Base-by-base conservation (phyloP, 2,797 vertebrate species). In the Aulostomus chinensis region DNA sequence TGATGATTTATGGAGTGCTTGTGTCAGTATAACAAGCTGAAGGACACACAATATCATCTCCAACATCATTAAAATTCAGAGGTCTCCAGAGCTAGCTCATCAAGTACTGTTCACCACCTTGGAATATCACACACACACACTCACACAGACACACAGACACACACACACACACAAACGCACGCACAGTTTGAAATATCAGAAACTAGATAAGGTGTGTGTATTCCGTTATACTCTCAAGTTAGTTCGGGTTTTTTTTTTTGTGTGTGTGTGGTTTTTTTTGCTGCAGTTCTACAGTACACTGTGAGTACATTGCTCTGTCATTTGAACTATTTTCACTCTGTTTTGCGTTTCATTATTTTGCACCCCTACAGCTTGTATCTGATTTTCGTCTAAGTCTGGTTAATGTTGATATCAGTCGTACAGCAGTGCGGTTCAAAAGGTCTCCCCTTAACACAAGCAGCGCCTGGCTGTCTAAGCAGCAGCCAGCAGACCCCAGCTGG, bases 11-110 rank as follows among this genome's bases (percentile, higher is more conserved):
- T 99, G 96, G 96, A 97, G 95, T 95, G 94, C 93, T 93, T 86
- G 94, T 98, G 96, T 97, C 96, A 98, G 94, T 98, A 94, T 97
- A 98, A 98, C 97, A 97, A 98, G 96, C 96, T 99, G 97, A 99
- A 99, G 97, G 97, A 98, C 97, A 99, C 95, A 95, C 97, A 98
- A 97, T 98, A 99, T 98, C 96, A 99, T 98, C 96, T 98, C 94
- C 92, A 94, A 94, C 96, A 96, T 99, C 97, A 99, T 99, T 99
- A 99, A 98, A 99, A 99, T 98, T 98, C 97, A 98, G 95, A 96
- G 94, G 93, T 93, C 93, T 96, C 94, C 90, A 94, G 93, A 96
- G 96, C 93, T 93, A 93, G 93, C 95, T 97, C 94, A 96, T 98
- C 96, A 98, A 93, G 91, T 91, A 90, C 91, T 80, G 89, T 88